phyloP scores from a whole-genome alignment of 2,888 invertebrate species.

The Helobdella robusta region DNA sequence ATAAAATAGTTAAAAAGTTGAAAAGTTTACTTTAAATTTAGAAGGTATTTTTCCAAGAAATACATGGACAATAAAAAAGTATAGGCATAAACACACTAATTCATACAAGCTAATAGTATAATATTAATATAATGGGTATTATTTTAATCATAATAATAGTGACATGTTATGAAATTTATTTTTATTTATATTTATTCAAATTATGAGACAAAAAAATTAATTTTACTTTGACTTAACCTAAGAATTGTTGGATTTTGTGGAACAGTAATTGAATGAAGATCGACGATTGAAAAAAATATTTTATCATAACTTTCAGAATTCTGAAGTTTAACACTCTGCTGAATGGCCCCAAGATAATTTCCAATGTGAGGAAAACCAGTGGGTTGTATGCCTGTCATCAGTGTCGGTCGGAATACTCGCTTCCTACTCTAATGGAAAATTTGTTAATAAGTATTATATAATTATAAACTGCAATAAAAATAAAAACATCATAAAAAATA shows the following conservation, averaged over 20 bases:
- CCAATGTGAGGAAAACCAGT: constrained; percentile 87
- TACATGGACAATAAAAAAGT: too few relatives aligned
- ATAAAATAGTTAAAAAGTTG: too few relatives aligned
- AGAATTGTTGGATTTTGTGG: constrained; percentile 55
- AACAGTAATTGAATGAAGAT: constrained; percentile 81
- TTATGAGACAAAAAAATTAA: not conserved
- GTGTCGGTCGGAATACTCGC: constrained; percentile 10
- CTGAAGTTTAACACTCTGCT: constrained; percentile 75
- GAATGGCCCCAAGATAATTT: constrained; percentile 88
- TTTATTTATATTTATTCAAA: not conserved
- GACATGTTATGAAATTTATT: too few relatives aligned
- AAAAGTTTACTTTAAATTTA: constrained; percentile 10
- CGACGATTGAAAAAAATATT: constrained; percentile 69
- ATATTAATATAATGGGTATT: too few relatives aligned
- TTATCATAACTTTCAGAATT: constrained; percentile 58
- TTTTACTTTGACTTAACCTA: constrained; percentile 37
- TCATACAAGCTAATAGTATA: too few relatives aligned
- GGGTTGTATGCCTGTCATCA: constrained; percentile 84
- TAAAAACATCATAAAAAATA: not conserved
- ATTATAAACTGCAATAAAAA: not conserved
- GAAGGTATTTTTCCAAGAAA: constrained; percentile 5
- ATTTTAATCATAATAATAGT: too few relatives aligned
- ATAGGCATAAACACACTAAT: too few relatives aligned
- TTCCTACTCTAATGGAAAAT: constrained; percentile 12
- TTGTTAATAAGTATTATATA: not conserved